Evolutionary conservation across 2,888 invertebrate genomes (phyloP).

Genomic region (Punctoribates punctum): DNA sequence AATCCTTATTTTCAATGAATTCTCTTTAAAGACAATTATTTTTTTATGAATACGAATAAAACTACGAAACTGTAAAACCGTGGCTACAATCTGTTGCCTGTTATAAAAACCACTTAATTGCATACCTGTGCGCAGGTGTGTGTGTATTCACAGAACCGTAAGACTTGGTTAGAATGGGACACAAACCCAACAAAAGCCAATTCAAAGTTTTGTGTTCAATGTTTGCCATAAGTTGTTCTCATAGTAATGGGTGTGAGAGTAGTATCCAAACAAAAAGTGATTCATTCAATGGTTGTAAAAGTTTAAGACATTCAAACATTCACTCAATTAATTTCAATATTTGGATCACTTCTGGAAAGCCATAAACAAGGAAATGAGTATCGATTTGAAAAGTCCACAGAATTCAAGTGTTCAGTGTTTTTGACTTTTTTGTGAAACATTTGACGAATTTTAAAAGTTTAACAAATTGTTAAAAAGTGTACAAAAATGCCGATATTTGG

Average conservation of each 20-base stretch:
- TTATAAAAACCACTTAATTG: conserved; percentile 9
- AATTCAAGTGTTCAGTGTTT: too few relatives aligned
- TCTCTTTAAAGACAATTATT: not conserved
- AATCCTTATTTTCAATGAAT: not conserved
- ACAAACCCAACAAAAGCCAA: not conserved
- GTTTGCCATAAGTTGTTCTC: conserved; percentile 9
- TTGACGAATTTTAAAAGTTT: not conserved
- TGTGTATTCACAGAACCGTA: not conserved
- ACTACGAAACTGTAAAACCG: not conserved
- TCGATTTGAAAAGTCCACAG: too few relatives aligned
- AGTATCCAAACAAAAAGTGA: conserved; percentile 6
- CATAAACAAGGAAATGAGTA: too few relatives aligned
- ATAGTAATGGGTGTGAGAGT: conserved; percentile 19
- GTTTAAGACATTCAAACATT: not conserved
- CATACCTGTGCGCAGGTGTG: conserved; percentile 26
- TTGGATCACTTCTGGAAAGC: not conserved
- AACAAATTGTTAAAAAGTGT: not conserved
- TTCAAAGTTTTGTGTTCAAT: not conserved
- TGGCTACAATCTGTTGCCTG: conserved; percentile 13
- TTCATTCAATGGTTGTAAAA: conserved; percentile 2
- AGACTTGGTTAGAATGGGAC: not conserved
- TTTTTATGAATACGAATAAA: not conserved
- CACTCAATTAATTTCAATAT: not conserved
- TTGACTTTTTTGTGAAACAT: not conserved
- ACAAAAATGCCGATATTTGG: conserved; percentile 15